Evolutionary conservation across 2,797 vertebrate species (phyloP).

Genomic region (Melanotaenia boesemani): DNA sequence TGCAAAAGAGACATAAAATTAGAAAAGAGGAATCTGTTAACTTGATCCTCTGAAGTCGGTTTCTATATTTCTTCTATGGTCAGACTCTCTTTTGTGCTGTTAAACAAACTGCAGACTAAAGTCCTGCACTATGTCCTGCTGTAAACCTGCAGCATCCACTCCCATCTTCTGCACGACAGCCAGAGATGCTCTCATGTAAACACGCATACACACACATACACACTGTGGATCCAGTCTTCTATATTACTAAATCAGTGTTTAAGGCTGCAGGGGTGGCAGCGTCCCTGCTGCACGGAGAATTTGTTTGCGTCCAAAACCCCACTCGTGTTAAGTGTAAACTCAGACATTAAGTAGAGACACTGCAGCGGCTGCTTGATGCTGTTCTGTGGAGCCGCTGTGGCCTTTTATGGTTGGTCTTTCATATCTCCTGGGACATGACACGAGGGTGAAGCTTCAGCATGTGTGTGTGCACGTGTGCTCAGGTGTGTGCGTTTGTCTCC

Average conservation of each 20-base stretch:
- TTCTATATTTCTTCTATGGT: neutral
- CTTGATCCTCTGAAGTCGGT: neutral
- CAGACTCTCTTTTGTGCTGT: neutral
- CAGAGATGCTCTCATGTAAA: conserved; percentile 72
- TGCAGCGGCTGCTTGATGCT: conserved; percentile 56
- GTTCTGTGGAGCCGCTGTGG: conserved; percentile 56
- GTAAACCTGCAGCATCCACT: conserved; percentile 53
- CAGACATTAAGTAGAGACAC: conserved; percentile 48
- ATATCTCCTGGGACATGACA: conserved; percentile 66
- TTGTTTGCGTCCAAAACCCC: conserved; percentile 72
- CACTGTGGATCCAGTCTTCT: conserved; percentile 58
- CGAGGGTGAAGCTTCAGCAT: conserved; percentile 50
- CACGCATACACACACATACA: conserved; percentile 41
- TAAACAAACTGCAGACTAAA: conserved; percentile 47
- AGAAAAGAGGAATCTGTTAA: neutral
- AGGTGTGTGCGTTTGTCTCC: conserved; percentile 25
- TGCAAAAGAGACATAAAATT: neutral
- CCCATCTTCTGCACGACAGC: conserved; percentile 17
- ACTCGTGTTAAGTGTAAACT: conserved; percentile 76
- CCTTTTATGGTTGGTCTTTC: conserved; percentile 83
- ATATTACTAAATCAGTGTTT: conserved; percentile 69
- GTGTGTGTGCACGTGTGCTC: conserved; percentile 17
- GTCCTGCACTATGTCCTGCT: conserved; percentile 41
- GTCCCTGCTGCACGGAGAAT: conserved; percentile 45
- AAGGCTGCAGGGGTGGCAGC: conserved; percentile 56